A percentile compares a stretch with the other conserved stretches of the same genome.
Evolutionary conservation across 2,888 invertebrate genomes (phyloP).

Genomic region (Andrena fulva): DNA sequence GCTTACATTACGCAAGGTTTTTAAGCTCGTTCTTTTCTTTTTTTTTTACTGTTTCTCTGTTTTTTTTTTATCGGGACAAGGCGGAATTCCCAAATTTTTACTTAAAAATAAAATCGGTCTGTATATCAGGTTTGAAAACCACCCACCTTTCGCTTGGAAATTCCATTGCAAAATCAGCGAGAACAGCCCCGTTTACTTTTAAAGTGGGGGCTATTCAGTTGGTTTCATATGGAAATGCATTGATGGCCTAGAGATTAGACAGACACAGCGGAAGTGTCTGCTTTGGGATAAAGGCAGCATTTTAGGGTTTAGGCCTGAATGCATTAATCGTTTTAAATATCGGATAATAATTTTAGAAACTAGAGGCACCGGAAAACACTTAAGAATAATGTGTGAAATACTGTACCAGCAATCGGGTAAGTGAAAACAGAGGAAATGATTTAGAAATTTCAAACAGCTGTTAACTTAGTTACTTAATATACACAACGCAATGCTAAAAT

Average conservation of each 20-base stretch:
- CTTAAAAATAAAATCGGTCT: conserved; percentile 61
- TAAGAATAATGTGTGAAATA: conserved; percentile 26
- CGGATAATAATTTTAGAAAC: conserved; percentile 58
- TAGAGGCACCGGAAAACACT: conserved; percentile 69
- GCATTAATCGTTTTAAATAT: conserved; percentile 77
- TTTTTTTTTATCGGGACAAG: conserved; percentile 12
- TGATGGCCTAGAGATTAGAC: conserved; percentile 81
- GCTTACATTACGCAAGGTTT: conserved; percentile 11
- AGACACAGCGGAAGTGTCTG: conserved; percentile 82
- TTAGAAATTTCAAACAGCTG: conserved; percentile 5
- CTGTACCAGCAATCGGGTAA: conserved; percentile 30
- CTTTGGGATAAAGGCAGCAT: conserved; percentile 82
- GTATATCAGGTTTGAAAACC: conserved; percentile 70
- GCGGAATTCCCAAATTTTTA: conserved; percentile 26
- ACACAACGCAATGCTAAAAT: background rate
- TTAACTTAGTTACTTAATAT: background rate
- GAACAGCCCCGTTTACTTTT: conserved; percentile 75
- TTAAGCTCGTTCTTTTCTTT: background rate
- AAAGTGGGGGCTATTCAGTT: conserved; percentile 73
- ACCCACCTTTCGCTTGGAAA: conserved; percentile 80
- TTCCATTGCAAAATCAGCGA: conserved; percentile 78
- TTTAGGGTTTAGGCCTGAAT: conserved; percentile 81
- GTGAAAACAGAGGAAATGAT: background rate
- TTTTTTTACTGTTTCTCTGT: background rate
- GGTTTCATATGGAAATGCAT: conserved; percentile 76